Evolutionary conservation across 2,888 invertebrate species (phyloP), one percentile per base, ranked within the genome.

Genomic region (Oscheius sp.): DNA sequence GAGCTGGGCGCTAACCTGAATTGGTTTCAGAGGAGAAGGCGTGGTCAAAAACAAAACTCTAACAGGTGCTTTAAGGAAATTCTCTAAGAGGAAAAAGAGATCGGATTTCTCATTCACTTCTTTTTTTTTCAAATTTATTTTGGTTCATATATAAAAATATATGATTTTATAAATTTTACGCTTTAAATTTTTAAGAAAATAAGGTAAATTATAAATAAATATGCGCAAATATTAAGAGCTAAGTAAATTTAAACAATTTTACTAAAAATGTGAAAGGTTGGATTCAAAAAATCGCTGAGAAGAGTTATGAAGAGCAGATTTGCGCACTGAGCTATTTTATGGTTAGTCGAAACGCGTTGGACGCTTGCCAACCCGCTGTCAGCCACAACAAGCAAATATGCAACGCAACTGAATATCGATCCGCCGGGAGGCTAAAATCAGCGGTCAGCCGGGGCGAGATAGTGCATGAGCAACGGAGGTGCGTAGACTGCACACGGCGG

Each of bases 361-460:
- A 61, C 31, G 61, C 61, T 45, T 45, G 42, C 61, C 61, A 61
- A 61, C 42, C 61, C 61, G 61, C 61, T 61, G 61, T 61, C 61
- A 61, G 61, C 61, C 64, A 64, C 64, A 64, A 64, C 64, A 64
- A 64, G 48, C 65, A 46, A 65, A 65, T 65, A 65, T 65, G 65
- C 65, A 65, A 53, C 46, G 65, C 65, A 53, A 65, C 65, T 53
- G 39, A 53, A 65, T 65, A 65, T 65, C 52, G 65, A 65, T 65
- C 65, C 61, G 61, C 45, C 61, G 61, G 17, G 58, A 31, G 64
- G 45, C 61, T 61, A 61, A 61, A 61, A 61, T 61, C 61, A 61
- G 61, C 61, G 61, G 58, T 58, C 58, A 58, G 58, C 39, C 58
- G 37, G 12, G 53, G 53, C 37, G 58, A 61, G 61, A 61, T 45